Percentiles rank a stretch among this genome's conserved stretches.
phyloP scores from a whole-genome alignment of 2,888 invertebrate species.

The Notodonta dromedarius region DNA sequence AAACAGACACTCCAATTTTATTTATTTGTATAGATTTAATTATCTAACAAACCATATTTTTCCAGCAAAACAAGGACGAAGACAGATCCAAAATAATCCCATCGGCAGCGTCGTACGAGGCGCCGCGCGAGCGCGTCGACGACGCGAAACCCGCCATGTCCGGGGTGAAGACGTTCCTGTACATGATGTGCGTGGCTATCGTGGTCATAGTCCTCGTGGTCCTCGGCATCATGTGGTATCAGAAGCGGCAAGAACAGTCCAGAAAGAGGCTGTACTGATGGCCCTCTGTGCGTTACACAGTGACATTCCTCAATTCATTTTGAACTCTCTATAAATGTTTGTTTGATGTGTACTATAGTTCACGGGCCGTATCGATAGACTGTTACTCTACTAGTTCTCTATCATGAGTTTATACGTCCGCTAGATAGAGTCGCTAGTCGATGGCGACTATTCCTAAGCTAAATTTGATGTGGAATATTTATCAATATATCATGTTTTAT shows the following conservation, averaged over 20 bases:
- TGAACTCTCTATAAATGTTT: not conserved
- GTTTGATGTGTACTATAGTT: no score
- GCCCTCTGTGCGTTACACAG: not conserved
- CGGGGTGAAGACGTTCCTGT: slow-evolving; percentile 95
- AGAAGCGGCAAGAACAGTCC: slow-evolving; percentile 94
- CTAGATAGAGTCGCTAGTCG: no score
- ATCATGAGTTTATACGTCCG: no score
- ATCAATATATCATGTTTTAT: no score
- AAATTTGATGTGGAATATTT: no score
- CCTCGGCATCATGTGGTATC: slow-evolving; percentile 96
- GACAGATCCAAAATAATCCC: slow-evolving; percentile 94
- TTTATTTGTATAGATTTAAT: no score
- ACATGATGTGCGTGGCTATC: slow-evolving; percentile 93
- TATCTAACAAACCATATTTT: not conserved
- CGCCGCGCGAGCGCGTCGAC: slow-evolving; percentile 95
- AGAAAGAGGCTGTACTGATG: slow-evolving; percentile 90
- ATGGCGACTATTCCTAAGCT: no score
- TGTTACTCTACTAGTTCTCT: no score
- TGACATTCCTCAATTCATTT: not conserved
- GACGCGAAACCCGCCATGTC: slow-evolving; percentile 95
- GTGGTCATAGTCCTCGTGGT: slow-evolving; percentile 93
- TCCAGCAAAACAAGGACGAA: slow-evolving; percentile 85
- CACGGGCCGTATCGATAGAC: no score
- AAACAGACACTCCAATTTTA: no score
- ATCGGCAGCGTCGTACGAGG: slow-evolving; percentile 94